Evolutionary conservation across 2,888 invertebrate species (phyloP), one percentile per base, ranked within the genome.

Genomic region (Galerucella nymphaeae): DNA sequence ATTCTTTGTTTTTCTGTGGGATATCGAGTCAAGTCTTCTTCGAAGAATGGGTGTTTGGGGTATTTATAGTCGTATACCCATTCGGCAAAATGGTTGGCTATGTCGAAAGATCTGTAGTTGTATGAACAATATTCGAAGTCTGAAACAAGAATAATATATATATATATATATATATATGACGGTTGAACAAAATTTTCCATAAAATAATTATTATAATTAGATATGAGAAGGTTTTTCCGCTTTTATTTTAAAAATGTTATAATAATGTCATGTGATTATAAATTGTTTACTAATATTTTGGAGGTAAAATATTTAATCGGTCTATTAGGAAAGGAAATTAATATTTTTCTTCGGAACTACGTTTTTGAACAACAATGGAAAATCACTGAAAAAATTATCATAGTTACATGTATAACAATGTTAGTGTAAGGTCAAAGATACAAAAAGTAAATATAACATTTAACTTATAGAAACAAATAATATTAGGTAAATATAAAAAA

Each of bases 111-210:
- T 66, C 97, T 89, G 84, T 95, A 95, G 84, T 98, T 97, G 87
- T 98, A 98, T 0, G 97, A 95, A 86, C 97, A 97, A 84, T 97
- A 98, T 87, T 98, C 97, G 84, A 96, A 98, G 85, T 98, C 98
- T 82, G 78, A 18, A 80, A 80, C 66, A 66, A 75, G 74, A 72
- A 69, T 62, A 20, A 3, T 23, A 30, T 30, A 30, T n/a, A n/a
- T n/a, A n/a, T n/a, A n/a, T n/a, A n/a, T n/a, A n/a, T n/a, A n/a
- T n/a, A n/a, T n/a, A n/a, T 30, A 30, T 30, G 8, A 13, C 62
- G 1, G 20, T 20, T 20, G 20, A 14, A 6, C 1, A 23, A 69
- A 6, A 14, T 45, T 45, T 45, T 6, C 14, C 48, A 4, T 48
- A 30, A 30, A 8, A 30, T 30, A 30, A 30, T 30, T 8, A 30